Evolutionary conservation across 2,888 invertebrate species (phyloP), one percentile per base, ranked within the genome.

Genomic region (Drosophila kanekoi): DNA sequence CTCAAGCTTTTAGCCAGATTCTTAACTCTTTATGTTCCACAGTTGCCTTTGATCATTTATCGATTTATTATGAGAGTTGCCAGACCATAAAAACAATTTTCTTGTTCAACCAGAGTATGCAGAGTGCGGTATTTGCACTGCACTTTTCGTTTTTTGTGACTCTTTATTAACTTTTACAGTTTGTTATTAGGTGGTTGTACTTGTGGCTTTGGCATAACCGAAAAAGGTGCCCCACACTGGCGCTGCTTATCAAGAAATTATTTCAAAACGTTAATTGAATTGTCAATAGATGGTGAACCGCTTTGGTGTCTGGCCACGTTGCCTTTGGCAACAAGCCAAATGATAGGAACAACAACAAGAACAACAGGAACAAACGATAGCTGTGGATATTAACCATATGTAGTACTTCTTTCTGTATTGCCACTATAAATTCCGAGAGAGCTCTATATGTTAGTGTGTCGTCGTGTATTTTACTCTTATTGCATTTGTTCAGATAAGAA

Each of bases 191-290:
- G 41, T 70, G 58, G 52, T 58, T 60, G 73, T 57, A 38, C 32
- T 51, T 63, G 59, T 28, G 44, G 49, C 48, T 51, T 40, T 45
- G 51, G 60, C 56, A 66, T 58, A 48, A 60, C 86, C 79, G 61
- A 81, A 62, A 28, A 74, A 64, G 47, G 33, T 44, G 35, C 52
- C 52, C 53, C 62, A 54, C 45, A 48, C n/a, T 28, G 37, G 20
- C 5, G 40, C 32, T 35, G 61, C 88, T 83, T 88, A 83, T 86
- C 83, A 82, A 67, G 57, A 83, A 83, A 75, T 75, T 80, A 83
- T 88, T 86, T 88, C 72, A 86, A 83, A 83, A 88, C 83, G 80
- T 86, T 83, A 83, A 83, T 83, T 83, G 88, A 88, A 83, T 83
- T 83, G 83, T 83, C 83, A 83, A 83, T 88, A 83, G 88, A 79